phyloP scores from a whole-genome alignment of 2,888 invertebrate species.

The Cheilosia impressa region DNA sequence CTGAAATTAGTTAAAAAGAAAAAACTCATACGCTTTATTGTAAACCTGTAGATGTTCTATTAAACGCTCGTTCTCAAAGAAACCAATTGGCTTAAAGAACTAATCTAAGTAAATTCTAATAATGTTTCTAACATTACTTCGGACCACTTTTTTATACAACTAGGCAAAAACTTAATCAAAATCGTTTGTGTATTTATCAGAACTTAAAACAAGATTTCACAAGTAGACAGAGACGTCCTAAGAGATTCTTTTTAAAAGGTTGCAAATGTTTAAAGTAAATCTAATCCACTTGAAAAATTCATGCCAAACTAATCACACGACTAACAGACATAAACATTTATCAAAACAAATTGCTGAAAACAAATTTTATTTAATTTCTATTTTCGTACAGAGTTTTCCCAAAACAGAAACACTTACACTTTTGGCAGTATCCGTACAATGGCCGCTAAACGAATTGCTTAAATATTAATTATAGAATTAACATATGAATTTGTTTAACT shows the following conservation, averaged over 20 bases:
- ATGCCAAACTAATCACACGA: slow-evolving; percentile 40
- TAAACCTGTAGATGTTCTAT: slow-evolving; percentile 34
- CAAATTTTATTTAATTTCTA: slow-evolving; percentile 10
- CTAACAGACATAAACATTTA: slow-evolving; percentile 7
- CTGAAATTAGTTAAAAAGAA: background rate
- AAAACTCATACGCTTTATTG: slow-evolving; percentile 23
- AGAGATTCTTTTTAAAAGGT: background rate
- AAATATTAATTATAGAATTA: slow-evolving; percentile 14
- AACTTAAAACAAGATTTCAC: slow-evolving; percentile 12
- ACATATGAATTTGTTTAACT: slow-evolving; percentile 23
- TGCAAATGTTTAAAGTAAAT: slow-evolving; percentile 25
- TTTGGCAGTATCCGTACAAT: slow-evolving; percentile 72
- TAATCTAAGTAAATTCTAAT: slow-evolving; percentile 43
- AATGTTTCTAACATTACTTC: slow-evolving; percentile 50
- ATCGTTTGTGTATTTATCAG: slow-evolving; percentile 30
- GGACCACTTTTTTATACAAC: slow-evolving; percentile 72
- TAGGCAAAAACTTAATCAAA: slow-evolving; percentile 31
- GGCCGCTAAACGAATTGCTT: slow-evolving; percentile 65
- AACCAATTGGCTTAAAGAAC: slow-evolving; percentile 32
- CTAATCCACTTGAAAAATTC: slow-evolving; percentile 11
- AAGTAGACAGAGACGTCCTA: slow-evolving; percentile 3
- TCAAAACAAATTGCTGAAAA: background rate
- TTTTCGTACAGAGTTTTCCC: slow-evolving; percentile 66
- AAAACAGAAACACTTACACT: slow-evolving; percentile 72
- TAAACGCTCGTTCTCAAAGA: slow-evolving; percentile 10